Evolutionary conservation across 2,888 invertebrate species (phyloP), one percentile per base, ranked within the genome.

Genomic region (Rhopalosiphum nymphaeae): DNA sequence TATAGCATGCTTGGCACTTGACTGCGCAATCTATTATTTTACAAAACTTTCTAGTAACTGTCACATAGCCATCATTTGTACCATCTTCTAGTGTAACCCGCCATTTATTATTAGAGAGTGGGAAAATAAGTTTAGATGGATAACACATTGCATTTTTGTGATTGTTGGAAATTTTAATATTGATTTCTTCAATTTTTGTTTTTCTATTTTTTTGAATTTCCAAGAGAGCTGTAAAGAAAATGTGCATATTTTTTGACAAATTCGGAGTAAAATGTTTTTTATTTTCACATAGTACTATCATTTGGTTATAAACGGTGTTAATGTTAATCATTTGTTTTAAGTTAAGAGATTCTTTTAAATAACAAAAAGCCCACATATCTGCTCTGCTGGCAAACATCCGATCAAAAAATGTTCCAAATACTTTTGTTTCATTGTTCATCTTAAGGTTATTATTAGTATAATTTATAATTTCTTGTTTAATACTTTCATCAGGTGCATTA

Each of bases 341-440:
- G 29, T 94, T 91, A 3, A 95, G 91, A 26, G 61, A 89, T 53
- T 92, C 94, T 90, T 95, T 95, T 49, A 93, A 94, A 44, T 94
- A 94, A 91, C 95, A 94, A 2, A 94, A 94, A 26, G 95, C 95
- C 95, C 95, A 95, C 78, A 95, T 89, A 44, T 91, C 78, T 46
- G 94, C 94, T 89, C 94, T 94, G 61, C 93, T 92, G 36, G 94
- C 61, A 91, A 94, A 95, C 89, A 94, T 95, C 16, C 87, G 67
- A 56, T 92, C 91, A 94, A 95, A 95, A 89, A 91, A 94, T 36
- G 57, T 87, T 61, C 94, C 95, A 94, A 95, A 95, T 53, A 44
- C 56, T 78, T 94, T 88, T 21, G 95, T 94, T 49, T 91, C 67
- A n/a, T 87, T n/a, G 61, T 94, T 94, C 3, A 53, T 87, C 56